Evolutionary conservation across 2,113 vertebrate genomes (phyloP), one percentile per base, ranked within the genome.

Genomic region (Seriola dumerili): DNA sequence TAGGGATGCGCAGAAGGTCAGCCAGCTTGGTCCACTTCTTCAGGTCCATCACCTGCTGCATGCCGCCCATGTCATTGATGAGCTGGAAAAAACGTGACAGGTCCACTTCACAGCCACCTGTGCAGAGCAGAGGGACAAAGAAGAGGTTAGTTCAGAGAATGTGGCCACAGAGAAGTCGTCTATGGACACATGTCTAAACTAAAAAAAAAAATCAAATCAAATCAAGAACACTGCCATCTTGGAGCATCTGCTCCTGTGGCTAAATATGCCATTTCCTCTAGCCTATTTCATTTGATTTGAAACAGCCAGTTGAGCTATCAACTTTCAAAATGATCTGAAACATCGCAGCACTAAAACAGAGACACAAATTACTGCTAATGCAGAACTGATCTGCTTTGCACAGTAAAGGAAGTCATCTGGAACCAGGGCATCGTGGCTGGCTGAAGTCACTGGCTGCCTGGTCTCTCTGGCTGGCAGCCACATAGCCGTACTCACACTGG

Each of bases 11-110:
- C 91, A 99, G 95, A 81, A 99, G 95, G 90, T 99, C 98, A 50
- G 98, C 98, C 89, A 99, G 96, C 93, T 98, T 98, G 95, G 96
- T 99, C 98, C 98, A 99, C 92, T 99, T 99, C 95, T 99, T 99
- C 95, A 98, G 97, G 96, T 99, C 98, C 96, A 98, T 99, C 95
- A 99, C 98, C 96, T 99, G 98, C 96, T 99, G 98, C 98, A 99
- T 99, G 93, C 98, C 98, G 7, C 98, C 98, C 98, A 99, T 99
- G 95, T 99, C 98, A 0, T 97, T 97, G 90, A 99, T 98, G 93
- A 99, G 95, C 94, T 99, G 98, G 90, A 99, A 98, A 92, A 99
- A 99, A 84, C 97, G 97, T 83, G 98, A 98, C 96, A 99, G 94
- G 95, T 99, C 98, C 78, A 99, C 96, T 96, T 99, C 98, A 5